Percentiles rank a stretch among this genome's conserved stretches.
Conservation (phyloP, 2,797 vertebrate species). For the Pseudomugil tenellus region DNA sequence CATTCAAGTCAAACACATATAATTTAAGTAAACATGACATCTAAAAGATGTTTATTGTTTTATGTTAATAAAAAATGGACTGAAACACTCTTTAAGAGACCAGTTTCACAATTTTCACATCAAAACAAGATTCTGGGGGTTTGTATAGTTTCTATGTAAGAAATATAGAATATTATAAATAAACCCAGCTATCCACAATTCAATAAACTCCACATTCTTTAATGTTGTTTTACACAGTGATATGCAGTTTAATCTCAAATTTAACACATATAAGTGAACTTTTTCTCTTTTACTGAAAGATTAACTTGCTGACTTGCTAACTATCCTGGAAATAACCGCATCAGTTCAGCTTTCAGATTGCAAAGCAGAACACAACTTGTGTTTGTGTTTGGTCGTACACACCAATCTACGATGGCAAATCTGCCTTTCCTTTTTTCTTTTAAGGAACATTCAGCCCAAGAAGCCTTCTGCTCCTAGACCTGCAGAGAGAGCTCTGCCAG, state of each 20-base stretch:
- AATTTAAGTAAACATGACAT: background rate
- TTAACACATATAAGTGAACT: background rate
- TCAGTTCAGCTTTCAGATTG: background rate
- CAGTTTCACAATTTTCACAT: background rate
- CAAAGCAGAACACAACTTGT: rapidly evolving
- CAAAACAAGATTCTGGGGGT: background rate
- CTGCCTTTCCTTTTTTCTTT: background rate
- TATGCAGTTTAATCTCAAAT: background rate
- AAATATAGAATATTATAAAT: background rate
- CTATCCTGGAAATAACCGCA: background rate
- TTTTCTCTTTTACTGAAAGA: background rate
- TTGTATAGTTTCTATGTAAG: background rate
- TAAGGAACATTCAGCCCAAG: conserved; percentile 94
- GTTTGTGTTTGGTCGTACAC: background rate
- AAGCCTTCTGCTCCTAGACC: conserved; percentile 65
- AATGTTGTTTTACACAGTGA: background rate
- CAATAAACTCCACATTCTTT: background rate
- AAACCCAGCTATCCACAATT: background rate
- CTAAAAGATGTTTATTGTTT: too few relatives aligned
- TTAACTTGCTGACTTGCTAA: background rate
- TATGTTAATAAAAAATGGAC: background rate
- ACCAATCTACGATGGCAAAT: background rate
- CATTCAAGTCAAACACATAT: background rate
- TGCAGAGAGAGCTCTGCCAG: conserved; percentile 83
- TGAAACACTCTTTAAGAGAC: background rate